Base-by-base conservation (phyloP, 2,113 vertebrate genomes). In the Sinocyclocheilus grahami region DNA sequence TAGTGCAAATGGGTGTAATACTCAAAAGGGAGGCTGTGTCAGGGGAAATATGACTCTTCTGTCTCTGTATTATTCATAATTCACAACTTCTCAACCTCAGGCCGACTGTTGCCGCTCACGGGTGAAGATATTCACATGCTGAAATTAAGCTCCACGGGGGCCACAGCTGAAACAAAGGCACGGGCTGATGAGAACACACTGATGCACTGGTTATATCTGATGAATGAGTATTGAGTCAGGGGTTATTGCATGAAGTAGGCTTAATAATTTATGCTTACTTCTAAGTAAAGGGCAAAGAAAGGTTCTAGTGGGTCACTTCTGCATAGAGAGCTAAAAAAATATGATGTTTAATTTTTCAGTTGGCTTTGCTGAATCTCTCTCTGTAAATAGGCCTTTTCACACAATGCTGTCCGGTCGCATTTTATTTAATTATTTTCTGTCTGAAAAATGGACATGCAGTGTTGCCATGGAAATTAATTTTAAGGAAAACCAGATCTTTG, bases 1-100 rank as follows among this genome's bases (percentile, higher is more conserved):
- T 85, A 89, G 86, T 89, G 88, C 86, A 87, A 89, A 89, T 89
- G 74, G 86, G 65, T 78, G 86, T 86, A 67, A 83, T 84, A 80
- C 86, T 71, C 78, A 80, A 83, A 87, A 80, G 76, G 55, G 55
- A 87, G 69, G 24, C 63, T 77, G 74, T 83, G 78, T 83, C 79
- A 30, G 48, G 60, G 67, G 78, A 85, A 87, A 87, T 87, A 82
- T 85, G 86, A 74, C 63, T 82, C 69, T 72, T 62, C 53, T 86
- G n/a, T 53, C 72, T 58, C 82, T 87, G 42, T 80, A 84, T 88
- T 84, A 88, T 88, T 87, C 76, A 86, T 86, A 85, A 80, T 74
- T 67, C 79, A 86, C 39, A 89, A 84, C 79, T 77, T 39, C 24
- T 84, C 48, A 81, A 83, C 83, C 82, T 74, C 55, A 12, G 63